Percentiles rank a stretch among this genome's conserved stretches.
Conservation (phyloP, 2,113 vertebrate species). For the Halcyon senegalensis region DNA sequence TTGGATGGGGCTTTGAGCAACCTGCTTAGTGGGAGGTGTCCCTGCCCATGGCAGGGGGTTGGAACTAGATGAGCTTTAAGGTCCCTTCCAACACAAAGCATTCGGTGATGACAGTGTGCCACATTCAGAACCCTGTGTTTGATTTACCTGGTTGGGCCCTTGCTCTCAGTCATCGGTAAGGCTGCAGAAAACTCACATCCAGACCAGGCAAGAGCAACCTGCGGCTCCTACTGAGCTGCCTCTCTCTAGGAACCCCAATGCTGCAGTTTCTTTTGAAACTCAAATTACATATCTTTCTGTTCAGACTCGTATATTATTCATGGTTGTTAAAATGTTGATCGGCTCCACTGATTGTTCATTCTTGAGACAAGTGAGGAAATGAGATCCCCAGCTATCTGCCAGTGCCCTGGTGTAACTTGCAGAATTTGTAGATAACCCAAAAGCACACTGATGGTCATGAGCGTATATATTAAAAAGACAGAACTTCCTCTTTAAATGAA, state of each 20-base stretch:
- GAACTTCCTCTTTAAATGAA: slow-evolving; percentile 69
- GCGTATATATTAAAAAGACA: slow-evolving; percentile 66
- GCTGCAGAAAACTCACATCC: not conserved
- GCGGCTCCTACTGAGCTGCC: slow-evolving; percentile 1
- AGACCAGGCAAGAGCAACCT: not conserved
- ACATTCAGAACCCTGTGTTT: fast-evolving
- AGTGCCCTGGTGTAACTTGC: slow-evolving; percentile 58
- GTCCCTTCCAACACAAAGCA: too few species aligned
- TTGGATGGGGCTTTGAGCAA: too few species aligned
- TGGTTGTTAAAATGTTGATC: slow-evolving; percentile 74
- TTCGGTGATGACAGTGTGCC: not conserved
- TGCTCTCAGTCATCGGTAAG: not conserved
- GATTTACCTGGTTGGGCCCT: not conserved
- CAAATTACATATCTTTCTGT: slow-evolving; percentile 34
- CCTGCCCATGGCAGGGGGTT: too few species aligned
- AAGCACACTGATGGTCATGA: slow-evolving; percentile 63
- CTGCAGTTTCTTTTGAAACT: slow-evolving; percentile 27
- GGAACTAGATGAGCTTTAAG: too few species aligned
- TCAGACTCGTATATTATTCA: slow-evolving; percentile 56
- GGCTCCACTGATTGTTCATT: slow-evolving; percentile 70
- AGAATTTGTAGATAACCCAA: slow-evolving; percentile 69
- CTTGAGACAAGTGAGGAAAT: slow-evolving; percentile 75
- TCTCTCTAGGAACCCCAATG: not conserved
- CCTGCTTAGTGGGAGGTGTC: too few species aligned
- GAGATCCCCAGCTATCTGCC: slow-evolving; percentile 66